Evolutionary conservation across 2,888 invertebrate genomes (phyloP).

Genomic region (Cataglyphis altisquamis): DNA sequence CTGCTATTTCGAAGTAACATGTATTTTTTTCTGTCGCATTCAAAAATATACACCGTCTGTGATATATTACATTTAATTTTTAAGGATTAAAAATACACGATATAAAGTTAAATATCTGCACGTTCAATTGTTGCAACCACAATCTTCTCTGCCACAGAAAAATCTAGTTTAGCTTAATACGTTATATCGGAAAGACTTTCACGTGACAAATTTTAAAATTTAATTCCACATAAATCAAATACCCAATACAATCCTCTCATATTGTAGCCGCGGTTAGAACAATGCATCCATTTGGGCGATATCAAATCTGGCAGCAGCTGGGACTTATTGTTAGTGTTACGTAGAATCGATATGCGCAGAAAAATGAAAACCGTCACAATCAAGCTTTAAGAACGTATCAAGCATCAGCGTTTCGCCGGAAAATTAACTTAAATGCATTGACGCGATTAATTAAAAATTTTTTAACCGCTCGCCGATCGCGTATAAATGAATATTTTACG

Average conservation of each 20-base stretch:
- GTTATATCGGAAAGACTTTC: not conserved
- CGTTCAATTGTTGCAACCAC: not conserved
- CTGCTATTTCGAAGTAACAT: not conserved
- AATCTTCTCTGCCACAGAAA: not conserved
- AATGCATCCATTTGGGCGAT: constrained; percentile 17
- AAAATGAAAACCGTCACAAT: constrained; percentile 33
- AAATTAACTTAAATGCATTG: not conserved
- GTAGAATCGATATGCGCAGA: not conserved
- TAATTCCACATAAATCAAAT: constrained; percentile 18
- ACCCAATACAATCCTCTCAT: not conserved
- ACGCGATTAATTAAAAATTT: constrained; percentile 11
- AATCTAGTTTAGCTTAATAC: not conserved
- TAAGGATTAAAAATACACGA: not conserved
- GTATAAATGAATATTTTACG: constrained; percentile 8
- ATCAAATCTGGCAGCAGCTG: constrained; percentile 14
- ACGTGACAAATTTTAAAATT: not conserved
- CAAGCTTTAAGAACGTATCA: constrained; percentile 3
- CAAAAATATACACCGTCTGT: not conserved
- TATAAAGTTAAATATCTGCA: not conserved
- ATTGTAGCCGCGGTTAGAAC: constrained; percentile 15
- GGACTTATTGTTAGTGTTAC: not conserved
- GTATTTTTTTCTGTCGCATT: not conserved
- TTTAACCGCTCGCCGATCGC: not conserved
- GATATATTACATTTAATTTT: constrained; percentile 3
- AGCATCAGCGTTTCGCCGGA: not conserved